A percentile compares a stretch with the other conserved stretches of the same genome.
Evolutionary conservation across 2,113 vertebrate species (phyloP).

Genomic region (Rhabdornis inornatus): DNA sequence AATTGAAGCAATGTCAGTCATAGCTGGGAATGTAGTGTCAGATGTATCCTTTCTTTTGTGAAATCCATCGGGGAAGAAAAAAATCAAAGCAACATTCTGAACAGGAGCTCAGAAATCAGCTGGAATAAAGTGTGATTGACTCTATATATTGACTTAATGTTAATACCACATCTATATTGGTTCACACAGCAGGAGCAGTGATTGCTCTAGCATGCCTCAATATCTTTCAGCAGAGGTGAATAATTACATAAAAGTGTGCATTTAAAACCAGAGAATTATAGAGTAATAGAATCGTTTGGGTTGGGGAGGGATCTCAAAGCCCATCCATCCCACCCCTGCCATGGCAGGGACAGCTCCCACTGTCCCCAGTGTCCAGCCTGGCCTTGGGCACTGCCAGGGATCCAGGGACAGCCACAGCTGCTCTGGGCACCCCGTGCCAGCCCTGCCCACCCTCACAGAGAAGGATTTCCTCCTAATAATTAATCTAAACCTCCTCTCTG

Average conservation of each 20-base stretch:
- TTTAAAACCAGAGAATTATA: not conserved
- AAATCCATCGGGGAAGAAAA: not conserved
- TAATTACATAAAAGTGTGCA: not conserved
- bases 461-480: not conserved
- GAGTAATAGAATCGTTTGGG: not conserved
- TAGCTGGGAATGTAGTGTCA: not conserved
- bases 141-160: not conserved
- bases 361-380: not conserved
- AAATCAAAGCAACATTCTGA: not conserved
- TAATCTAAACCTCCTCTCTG: not conserved
- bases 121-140: not conserved
- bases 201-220: not conserved
- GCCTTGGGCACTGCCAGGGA: not conserved
- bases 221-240: not conserved
- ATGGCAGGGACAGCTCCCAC: accelerated
- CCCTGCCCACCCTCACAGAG: not conserved
- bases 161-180: not conserved
- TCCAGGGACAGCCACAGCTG: not conserved
- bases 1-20: not conserved
- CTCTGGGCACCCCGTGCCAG: not conserved
- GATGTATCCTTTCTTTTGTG: not conserved
- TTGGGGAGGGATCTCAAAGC: accelerated
- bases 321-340: accelerated
- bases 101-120: not conserved
- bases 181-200: not conserved